These are phyloP conservation scores for Cryptocheilus praepositus DNA, from an alignment of 2,888 invertebrate species.

Conservation along the genomic window DNA sequence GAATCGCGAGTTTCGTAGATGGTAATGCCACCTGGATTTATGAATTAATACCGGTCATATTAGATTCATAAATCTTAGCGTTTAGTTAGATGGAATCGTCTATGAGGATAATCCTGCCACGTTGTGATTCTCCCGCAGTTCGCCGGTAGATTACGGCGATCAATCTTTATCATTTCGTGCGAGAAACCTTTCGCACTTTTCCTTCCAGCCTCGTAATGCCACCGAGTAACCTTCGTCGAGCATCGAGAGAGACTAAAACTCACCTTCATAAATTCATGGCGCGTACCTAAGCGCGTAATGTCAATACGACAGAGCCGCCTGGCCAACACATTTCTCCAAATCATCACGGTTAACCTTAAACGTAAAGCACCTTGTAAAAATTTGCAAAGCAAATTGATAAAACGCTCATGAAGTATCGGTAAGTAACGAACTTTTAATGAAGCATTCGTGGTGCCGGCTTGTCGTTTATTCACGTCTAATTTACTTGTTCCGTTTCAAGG, in stretches of 20 bases:
- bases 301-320: too few species aligned
- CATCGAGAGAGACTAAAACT: neutral
- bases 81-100: conserved; percentile 50
- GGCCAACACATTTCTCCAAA: too few species aligned
- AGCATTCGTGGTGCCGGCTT: too few species aligned
- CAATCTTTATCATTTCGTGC: conserved; percentile 33
- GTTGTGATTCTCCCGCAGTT: conserved; percentile 22
- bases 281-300: too few species aligned
- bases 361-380: too few species aligned
- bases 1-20: conserved; percentile 54
- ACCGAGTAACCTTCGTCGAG: neutral
- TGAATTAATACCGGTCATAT: conserved; percentile 58
- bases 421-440: too few species aligned
- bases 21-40: conserved; percentile 51
- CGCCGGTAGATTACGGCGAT: conserved; percentile 28
- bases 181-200: conserved; percentile 4
- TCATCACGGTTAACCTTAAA: too few species aligned
- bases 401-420: too few species aligned
- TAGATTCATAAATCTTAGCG: conserved; percentile 51
- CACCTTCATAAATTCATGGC: neutral
- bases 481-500: too few species aligned
- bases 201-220: neutral
- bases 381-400: too few species aligned
- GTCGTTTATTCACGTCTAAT: too few species aligned
- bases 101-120: conserved; percentile 36